Percentiles rank a stretch among this genome's conserved stretches.
Conservation (phyloP, 1,140 invertebrate species). For the Brachionus manjavacas region DNA sequence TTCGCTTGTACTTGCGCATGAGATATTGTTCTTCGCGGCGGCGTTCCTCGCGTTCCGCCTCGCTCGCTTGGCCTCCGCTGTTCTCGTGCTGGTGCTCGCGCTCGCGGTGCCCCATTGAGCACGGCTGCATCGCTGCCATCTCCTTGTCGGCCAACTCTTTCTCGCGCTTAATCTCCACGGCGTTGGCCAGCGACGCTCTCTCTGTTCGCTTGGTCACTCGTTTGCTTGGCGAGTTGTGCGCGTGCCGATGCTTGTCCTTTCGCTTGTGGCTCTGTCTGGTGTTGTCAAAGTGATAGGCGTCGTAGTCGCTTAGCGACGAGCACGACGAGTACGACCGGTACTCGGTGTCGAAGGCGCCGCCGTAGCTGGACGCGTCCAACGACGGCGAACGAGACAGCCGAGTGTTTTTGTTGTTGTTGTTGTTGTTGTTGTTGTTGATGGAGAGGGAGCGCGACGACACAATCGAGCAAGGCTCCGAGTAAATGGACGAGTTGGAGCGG, state of each 20-base stretch:
- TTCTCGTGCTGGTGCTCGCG: no score
- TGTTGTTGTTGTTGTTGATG: no score
- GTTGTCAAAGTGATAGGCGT: neutral
- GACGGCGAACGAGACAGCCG: neutral
- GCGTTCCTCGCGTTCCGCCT: neutral
- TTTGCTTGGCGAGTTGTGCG: neutral
- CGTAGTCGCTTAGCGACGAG: slow-evolving; percentile 2
- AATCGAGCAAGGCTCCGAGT: neutral
- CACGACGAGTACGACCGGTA: neutral
- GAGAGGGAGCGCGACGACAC: neutral
- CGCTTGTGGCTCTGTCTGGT: neutral
- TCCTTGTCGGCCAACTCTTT: neutral
- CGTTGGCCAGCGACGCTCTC: neutral
- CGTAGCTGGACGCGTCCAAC: neutral
- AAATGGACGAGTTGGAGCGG: neutral
- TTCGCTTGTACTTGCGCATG: slow-evolving; percentile 33
- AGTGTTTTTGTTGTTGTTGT: neutral
- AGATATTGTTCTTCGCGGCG: slow-evolving; percentile 27
- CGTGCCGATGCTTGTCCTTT: neutral
- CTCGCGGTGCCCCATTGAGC: no score
- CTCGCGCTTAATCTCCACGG: neutral
- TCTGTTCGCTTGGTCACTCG: neutral
- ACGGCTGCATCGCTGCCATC: neutral
- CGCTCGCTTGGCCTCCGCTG: no score
- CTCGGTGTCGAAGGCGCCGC: neutral